Percentiles rank a stretch among this genome's conserved stretches.
Evolutionary conservation across 92 coral and sea anemone species (phyloP).

Genomic region (Bergia puertoricense): DNA sequence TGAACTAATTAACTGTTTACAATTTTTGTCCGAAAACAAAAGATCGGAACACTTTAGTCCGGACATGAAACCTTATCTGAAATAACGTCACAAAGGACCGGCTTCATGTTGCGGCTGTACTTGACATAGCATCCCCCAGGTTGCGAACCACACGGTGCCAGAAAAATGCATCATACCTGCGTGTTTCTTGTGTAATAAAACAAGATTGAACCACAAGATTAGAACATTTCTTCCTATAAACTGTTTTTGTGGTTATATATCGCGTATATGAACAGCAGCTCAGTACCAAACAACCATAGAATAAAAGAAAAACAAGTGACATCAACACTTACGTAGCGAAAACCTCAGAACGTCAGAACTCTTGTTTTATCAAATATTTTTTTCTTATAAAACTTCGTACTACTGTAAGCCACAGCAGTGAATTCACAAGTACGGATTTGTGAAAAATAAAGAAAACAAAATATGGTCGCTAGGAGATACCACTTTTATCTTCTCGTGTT

Average conservation of each 20-base stretch:
- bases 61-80: neutral
- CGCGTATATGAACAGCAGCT: no score
- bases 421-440: no score
- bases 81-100: constrained; percentile 5
- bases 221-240: neutral
- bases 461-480: no score
- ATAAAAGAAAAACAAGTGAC: neutral
- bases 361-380: no score
- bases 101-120: neutral
- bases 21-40: neutral
- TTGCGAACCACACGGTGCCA: neutral
- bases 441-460: no score
- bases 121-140: neutral
- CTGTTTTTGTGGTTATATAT: neutral
- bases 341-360: no score
- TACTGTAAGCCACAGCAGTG: no score
- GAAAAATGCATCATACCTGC: neutral
- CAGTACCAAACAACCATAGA: neutral
- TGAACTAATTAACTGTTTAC: neutral
- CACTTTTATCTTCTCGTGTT: no score
- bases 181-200: neutral
- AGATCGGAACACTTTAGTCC: neutral
- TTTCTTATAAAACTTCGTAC: no score
- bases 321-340: neutral
- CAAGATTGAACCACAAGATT: neutral